phyloP scores from a whole-genome alignment of 2,113 vertebrate species.

The Pseudorhombus dupliciocellatus region DNA sequence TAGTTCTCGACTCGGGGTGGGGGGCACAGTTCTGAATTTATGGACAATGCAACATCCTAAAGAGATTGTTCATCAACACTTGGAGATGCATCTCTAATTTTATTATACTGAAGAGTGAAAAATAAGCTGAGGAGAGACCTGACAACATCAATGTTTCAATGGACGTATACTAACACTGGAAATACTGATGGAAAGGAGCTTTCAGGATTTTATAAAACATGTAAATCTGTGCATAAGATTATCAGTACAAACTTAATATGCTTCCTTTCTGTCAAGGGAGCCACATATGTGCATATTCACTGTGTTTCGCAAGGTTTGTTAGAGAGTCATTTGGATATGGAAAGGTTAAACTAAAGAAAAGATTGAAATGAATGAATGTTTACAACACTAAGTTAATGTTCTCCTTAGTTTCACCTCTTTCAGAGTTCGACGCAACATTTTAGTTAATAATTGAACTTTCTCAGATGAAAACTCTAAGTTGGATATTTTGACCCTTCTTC shows the following conservation, averaged over 20 bases:
- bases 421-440: slow-evolving; percentile 11
- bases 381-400: slow-evolving; percentile 30
- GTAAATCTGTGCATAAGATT: not conserved
- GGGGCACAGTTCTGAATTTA: not conserved
- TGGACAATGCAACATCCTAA: not conserved
- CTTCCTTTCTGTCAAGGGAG: not conserved
- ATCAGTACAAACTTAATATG: not conserved
- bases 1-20: no score
- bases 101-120: not conserved
- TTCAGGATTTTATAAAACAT: not conserved
- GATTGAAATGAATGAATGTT: not conserved
- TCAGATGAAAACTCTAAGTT: slow-evolving; percentile 24
- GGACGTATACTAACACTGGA: not conserved
- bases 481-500: slow-evolving; percentile 41
- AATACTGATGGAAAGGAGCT: not conserved
- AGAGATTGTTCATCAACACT: not conserved
- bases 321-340: not conserved
- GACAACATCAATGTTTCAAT: not conserved
- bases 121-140: slow-evolving; percentile 3
- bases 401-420: slow-evolving; percentile 1
- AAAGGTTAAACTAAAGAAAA: slow-evolving; percentile 12
- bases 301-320: not conserved
- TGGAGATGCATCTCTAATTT: not conserved
- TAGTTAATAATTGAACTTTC: slow-evolving; percentile 55
- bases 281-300: not conserved